These are phyloP conservation scores for Omphaloscelis lunosa DNA, from an alignment of 2,888 invertebrate species.

Conservation along the genomic window DNA sequence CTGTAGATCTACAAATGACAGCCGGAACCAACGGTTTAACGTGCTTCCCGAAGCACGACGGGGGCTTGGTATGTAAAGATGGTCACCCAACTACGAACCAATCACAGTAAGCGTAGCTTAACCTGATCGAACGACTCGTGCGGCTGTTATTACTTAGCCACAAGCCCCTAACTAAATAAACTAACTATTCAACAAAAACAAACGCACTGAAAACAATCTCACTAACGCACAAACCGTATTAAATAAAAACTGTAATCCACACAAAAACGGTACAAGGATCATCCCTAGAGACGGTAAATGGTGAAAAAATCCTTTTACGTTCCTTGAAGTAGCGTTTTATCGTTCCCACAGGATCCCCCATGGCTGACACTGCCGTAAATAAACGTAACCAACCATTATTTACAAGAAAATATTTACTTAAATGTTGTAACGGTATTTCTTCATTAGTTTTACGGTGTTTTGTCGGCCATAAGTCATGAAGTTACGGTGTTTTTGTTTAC, in stretches of 20 bases:
- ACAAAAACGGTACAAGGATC: slow-evolving; percentile 29
- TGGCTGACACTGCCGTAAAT: slow-evolving; percentile 55
- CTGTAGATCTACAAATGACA: too few species aligned
- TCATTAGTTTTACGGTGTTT: slow-evolving; percentile 58
- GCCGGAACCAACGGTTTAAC: too few species aligned
- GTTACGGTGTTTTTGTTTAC: slow-evolving; percentile 33
- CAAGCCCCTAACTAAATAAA: neutral
- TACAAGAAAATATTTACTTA: slow-evolving; percentile 56
- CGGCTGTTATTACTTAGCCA: too few species aligned
- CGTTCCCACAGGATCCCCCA: slow-evolving; percentile 42
- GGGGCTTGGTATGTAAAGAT: too few species aligned
- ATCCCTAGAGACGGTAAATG: slow-evolving; percentile 47
- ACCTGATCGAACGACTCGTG: too few species aligned
- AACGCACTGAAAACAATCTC: slow-evolving; percentile 31
- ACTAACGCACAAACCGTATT: slow-evolving; percentile 36
- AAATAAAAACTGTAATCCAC: slow-evolving; percentile 27
- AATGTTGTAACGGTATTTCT: slow-evolving; percentile 50
- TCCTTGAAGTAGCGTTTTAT: slow-evolving; percentile 59
- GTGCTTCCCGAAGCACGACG: too few species aligned
- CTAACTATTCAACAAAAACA: slow-evolving; percentile 1
- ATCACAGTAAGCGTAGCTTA: too few species aligned
- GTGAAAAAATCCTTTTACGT: slow-evolving; percentile 59
- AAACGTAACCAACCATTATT: slow-evolving; percentile 49
- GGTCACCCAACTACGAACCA: too few species aligned
- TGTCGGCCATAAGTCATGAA: slow-evolving; percentile 41